A percentile compares a stretch with the other conserved stretches of the same genome.
These are phyloP conservation scores for Phasia obesa DNA, from an alignment of 2,888 invertebrate genomes.

Conservation along the genomic window DNA sequence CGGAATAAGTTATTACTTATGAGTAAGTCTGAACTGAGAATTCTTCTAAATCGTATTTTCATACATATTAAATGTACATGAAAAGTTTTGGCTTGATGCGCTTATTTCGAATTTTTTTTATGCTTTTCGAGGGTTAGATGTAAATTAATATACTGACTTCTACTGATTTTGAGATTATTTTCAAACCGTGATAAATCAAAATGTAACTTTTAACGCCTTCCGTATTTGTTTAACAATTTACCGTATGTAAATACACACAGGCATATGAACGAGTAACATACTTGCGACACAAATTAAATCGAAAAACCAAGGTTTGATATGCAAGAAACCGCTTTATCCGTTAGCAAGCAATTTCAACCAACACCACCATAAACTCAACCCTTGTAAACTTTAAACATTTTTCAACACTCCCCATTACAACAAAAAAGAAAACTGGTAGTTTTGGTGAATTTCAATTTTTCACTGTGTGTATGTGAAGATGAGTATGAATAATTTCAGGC, in stretches of 20 bases:
- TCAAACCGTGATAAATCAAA: slow-evolving; percentile 63
- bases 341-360: slow-evolving; percentile 20
- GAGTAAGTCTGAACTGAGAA: too few relatives aligned
- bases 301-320: slow-evolving; percentile 53
- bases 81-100: too few relatives aligned
- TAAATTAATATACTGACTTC: not conserved
- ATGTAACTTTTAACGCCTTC: slow-evolving; percentile 59
- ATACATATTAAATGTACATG: too few relatives aligned
- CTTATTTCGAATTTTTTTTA: too few relatives aligned
- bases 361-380: slow-evolving; percentile 37
- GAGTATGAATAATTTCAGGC: slow-evolving; percentile 36
- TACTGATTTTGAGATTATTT: slow-evolving; percentile 38
- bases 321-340: slow-evolving; percentile 61
- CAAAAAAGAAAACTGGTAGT: not conserved
- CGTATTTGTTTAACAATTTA: slow-evolving; percentile 39
- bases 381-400: slow-evolving; percentile 16
- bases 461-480: not conserved
- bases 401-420: not conserved
- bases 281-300: slow-evolving; percentile 15
- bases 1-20: too few relatives aligned
- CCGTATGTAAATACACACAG: slow-evolving; percentile 18
- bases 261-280: too few relatives aligned
- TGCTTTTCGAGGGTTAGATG: slow-evolving; percentile 6
- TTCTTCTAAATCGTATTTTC: too few relatives aligned
- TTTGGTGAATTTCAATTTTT: not conserved